Evolutionary conservation across 2,888 invertebrate species (phyloP).

Genomic region (Metallyticus violacea): DNA sequence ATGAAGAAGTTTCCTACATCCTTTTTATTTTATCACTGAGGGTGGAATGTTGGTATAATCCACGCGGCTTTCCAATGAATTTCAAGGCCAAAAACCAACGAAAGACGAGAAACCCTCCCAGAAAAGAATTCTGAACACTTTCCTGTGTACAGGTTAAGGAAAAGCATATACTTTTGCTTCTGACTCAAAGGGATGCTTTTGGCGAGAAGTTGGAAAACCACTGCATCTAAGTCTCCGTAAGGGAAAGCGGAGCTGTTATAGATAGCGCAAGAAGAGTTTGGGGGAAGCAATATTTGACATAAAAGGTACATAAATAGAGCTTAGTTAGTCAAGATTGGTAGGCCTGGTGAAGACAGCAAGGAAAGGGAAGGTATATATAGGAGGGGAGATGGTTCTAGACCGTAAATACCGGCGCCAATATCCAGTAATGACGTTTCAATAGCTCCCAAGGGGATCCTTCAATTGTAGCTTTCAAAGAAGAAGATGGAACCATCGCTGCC

Average conservation of each 20-base stretch:
- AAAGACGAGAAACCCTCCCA: too few species aligned
- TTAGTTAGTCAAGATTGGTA: conserved; percentile 13
- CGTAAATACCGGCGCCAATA: conserved; percentile 27
- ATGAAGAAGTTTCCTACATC: too few species aligned
- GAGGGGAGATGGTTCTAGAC: background rate
- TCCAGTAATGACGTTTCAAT: conserved; percentile 29
- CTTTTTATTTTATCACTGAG: too few species aligned
- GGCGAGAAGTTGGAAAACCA: background rate
- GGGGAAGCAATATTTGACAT: background rate
- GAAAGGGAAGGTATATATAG: background rate
- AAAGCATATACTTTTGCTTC: background rate
- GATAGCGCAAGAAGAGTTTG: background rate
- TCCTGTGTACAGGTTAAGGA: background rate
- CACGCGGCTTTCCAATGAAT: too few species aligned
- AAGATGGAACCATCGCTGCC: background rate
- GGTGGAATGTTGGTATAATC: too few species aligned
- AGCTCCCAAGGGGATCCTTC: conserved; percentile 18
- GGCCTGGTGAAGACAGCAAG: background rate
- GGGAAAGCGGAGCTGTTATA: background rate
- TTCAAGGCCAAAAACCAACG: too few species aligned
- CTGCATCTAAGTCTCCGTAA: background rate
- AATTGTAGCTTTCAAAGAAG: conserved; percentile 20
- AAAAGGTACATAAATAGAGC: conserved; percentile 4
- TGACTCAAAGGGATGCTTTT: background rate
- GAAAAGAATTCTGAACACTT: background rate